Conservation (phyloP, 2,888 invertebrate species). For the Azorinus chamasolen region DNA sequence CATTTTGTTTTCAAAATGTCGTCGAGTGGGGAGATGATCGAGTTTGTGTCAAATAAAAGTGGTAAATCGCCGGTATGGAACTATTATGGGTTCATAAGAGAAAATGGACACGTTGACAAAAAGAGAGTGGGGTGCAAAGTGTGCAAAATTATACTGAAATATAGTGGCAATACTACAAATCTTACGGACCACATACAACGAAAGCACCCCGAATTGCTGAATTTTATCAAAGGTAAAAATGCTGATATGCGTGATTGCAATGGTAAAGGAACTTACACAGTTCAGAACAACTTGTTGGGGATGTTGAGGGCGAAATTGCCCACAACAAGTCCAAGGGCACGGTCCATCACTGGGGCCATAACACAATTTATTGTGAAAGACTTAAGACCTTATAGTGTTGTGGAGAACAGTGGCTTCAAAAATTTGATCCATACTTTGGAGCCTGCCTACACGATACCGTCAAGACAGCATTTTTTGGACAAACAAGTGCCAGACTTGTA, state of each 20-base stretch:
- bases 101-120: background rate
- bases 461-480: constrained; percentile 22
- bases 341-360: constrained; percentile 23
- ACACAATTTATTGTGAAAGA: constrained; percentile 32
- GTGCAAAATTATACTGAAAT: background rate
- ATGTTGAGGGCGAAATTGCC: background rate
- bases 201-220: constrained; percentile 1
- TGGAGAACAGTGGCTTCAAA: constrained; percentile 13
- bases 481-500: constrained; percentile 23
- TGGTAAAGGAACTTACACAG: no score
- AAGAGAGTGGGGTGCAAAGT: constrained; percentile 3
- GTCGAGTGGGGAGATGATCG: no score
- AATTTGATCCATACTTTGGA: constrained; percentile 15
- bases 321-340: background rate
- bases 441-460: constrained; percentile 16
- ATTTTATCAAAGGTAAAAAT: background rate
- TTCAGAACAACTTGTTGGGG: background rate
- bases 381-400: constrained; percentile 23
- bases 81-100: constrained; percentile 7
- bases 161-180: constrained; percentile 5
- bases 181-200: constrained; percentile 1
- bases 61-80: constrained; percentile 4
- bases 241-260: no score
- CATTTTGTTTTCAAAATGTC: no score
- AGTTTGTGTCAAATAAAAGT: constrained; percentile 7